Percentiles rank a stretch among this genome's conserved stretches.
phyloP scores from a whole-genome alignment of 2,797 vertebrate species.

The Microchirus variegatus region DNA sequence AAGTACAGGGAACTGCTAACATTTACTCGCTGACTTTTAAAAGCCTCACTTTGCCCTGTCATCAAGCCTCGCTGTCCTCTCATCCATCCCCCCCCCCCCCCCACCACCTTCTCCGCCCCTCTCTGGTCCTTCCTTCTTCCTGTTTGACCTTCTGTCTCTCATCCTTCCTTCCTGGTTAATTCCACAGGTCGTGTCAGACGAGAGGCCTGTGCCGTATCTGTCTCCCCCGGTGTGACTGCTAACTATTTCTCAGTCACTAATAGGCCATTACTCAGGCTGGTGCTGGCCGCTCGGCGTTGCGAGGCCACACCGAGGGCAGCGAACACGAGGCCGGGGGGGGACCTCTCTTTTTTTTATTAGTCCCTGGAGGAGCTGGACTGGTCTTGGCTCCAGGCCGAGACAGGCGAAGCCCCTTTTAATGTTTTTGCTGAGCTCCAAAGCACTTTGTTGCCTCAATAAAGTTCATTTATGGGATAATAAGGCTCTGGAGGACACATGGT shows the following conservation, averaged over 20 bases:
- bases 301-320: constrained; percentile 51
- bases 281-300: constrained; percentile 27
- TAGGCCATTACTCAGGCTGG: constrained; percentile 68
- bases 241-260: constrained; percentile 67
- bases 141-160: constrained; percentile 50
- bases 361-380: constrained; percentile 62
- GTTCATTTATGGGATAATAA: constrained; percentile 86
- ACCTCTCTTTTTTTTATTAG: constrained; percentile 66
- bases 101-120: constrained; percentile 1
- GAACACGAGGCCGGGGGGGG: constrained; percentile 46
- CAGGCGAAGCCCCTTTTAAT: constrained; percentile 72
- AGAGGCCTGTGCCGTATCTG: constrained; percentile 62
- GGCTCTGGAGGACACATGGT: constrained; percentile 85
- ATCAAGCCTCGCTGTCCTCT: neutral
- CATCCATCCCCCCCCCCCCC: neutral
- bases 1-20: too few relatives aligned
- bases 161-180: constrained; percentile 66
- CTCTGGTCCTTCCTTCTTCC: constrained; percentile 34
- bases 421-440: constrained; percentile 79
- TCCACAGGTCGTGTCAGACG: constrained; percentile 55
- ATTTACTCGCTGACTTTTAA: too few relatives aligned
- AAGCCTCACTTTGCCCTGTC: neutral
- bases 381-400: constrained; percentile 64
- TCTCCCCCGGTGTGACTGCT: constrained; percentile 68
- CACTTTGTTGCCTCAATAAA: constrained; percentile 87